phyloP scores from a whole-genome alignment of 2,888 invertebrate genomes.

The Meiosimyza decipiens region DNA sequence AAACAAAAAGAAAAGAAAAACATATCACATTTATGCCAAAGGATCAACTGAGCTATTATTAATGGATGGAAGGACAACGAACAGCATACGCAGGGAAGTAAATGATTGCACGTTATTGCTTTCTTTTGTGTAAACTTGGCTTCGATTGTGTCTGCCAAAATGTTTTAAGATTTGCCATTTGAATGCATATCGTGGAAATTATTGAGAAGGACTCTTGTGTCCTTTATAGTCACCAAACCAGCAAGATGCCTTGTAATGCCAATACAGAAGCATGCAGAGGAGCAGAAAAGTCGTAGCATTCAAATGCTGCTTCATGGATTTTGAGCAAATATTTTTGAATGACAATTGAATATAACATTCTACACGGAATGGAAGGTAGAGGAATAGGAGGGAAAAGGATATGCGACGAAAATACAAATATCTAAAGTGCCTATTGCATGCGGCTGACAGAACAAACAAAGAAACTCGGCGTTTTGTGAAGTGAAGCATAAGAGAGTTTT shows the following conservation, averaged over 20 bases:
- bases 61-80: background rate
- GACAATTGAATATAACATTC: constrained; percentile 24
- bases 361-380: constrained; percentile 37
- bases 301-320: constrained; percentile 27
- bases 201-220: background rate
- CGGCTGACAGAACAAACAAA: too few relatives aligned
- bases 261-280: background rate
- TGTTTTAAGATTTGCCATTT: constrained; percentile 33
- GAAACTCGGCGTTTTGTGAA: too few relatives aligned
- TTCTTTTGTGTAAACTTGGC: background rate
- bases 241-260: too few relatives aligned
- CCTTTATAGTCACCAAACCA: too few relatives aligned
- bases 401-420: too few relatives aligned
- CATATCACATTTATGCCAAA: constrained; percentile 40
- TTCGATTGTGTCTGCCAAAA: constrained; percentile 25
- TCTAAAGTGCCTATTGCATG: too few relatives aligned
- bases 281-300: constrained; percentile 33
- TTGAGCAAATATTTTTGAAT: constrained; percentile 28
- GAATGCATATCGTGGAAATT: constrained; percentile 36
- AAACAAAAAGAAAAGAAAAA: constrained; percentile 23
- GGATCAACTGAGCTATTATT: constrained; percentile 37
- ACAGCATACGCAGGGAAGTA: background rate
- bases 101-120: background rate
- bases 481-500: too few relatives aligned
- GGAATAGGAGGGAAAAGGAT: constrained; percentile 7